These are phyloP conservation scores for Triplophysa rosa DNA, from an alignment of 2,113 vertebrate species.

Conservation along the genomic window DNA sequence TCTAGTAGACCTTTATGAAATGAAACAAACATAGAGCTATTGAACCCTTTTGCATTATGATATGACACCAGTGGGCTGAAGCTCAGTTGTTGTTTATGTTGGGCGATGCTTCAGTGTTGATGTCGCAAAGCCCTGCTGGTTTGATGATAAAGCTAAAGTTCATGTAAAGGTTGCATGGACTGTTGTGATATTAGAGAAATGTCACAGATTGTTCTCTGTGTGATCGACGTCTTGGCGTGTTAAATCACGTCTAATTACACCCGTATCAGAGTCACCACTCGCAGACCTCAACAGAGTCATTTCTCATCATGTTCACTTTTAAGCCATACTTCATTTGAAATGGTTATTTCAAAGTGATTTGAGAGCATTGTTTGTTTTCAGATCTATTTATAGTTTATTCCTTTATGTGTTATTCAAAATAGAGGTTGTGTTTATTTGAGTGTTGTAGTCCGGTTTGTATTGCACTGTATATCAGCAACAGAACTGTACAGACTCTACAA, in stretches of 20 bases:
- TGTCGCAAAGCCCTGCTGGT: background rate
- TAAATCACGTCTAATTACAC: constrained; percentile 6
- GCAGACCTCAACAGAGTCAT: background rate
- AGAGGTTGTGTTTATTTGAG: background rate
- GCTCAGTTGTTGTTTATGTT: background rate
- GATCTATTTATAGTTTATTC: background rate
- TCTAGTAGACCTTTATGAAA: too few species aligned
- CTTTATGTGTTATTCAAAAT: constrained; percentile 10
- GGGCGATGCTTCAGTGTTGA: background rate
- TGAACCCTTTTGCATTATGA: too few species aligned
- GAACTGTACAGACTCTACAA: background rate
- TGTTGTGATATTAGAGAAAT: constrained; percentile 38
- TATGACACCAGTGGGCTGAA: too few species aligned
- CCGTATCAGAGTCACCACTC: background rate
- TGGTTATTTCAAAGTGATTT: background rate
- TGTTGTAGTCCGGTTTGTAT: background rate
- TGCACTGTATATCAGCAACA: background rate
- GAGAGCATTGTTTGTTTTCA: background rate
- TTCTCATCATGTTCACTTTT: background rate
- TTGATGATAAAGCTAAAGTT: constrained; percentile 35
- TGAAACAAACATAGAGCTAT: too few species aligned
- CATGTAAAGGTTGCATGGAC: constrained; percentile 37
- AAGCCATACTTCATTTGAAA: background rate
- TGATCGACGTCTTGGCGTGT: background rate
- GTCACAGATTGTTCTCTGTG: constrained; percentile 24